Percentiles rank a stretch among this genome's conserved stretches.
phyloP scores from a whole-genome alignment of 1,140 invertebrate genomes.

The Tribolium madens region DNA sequence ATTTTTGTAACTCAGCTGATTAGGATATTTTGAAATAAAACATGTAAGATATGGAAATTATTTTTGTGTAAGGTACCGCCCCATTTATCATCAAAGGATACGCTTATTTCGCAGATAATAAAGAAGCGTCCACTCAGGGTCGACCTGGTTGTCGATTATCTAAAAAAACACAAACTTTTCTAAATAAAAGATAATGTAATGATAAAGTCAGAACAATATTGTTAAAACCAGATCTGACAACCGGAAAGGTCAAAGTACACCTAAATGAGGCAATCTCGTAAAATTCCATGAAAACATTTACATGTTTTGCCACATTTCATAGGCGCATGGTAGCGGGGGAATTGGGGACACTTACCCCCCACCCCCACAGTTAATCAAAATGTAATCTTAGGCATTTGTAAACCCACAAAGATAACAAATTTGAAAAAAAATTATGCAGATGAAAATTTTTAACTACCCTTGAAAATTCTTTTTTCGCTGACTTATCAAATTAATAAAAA shows the following conservation, averaged over 20 bases:
- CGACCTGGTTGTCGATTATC: constrained; percentile 72
- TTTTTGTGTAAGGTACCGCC: not conserved
- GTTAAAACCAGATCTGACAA: not conserved
- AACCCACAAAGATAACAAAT: too few species aligned
- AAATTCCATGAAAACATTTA: not conserved
- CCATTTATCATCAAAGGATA: constrained; percentile 68
- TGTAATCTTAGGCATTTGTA: too few species aligned
- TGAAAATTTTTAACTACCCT: too few species aligned
- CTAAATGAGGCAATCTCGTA: not conserved
- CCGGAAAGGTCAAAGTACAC: not conserved
- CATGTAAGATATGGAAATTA: constrained; percentile 52
- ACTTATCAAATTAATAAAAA: too few species aligned
- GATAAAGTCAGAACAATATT: constrained; percentile 1
- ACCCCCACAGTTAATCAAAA: too few species aligned
- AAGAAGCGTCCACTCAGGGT: constrained; percentile 89
- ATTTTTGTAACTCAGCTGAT: too few species aligned
- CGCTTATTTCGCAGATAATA: constrained; percentile 85
- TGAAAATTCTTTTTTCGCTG: too few species aligned
- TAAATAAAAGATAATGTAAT: not conserved
- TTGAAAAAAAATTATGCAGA: too few species aligned
- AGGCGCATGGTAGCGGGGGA: too few species aligned
- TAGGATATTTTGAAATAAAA: too few species aligned
- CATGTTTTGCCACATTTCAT: not conserved
- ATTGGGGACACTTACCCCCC: too few species aligned
- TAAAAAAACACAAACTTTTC: constrained; percentile 8